Evolutionary conservation across 2,113 vertebrate genomes (phyloP).

Genomic region (Rhabdornis inornatus): DNA sequence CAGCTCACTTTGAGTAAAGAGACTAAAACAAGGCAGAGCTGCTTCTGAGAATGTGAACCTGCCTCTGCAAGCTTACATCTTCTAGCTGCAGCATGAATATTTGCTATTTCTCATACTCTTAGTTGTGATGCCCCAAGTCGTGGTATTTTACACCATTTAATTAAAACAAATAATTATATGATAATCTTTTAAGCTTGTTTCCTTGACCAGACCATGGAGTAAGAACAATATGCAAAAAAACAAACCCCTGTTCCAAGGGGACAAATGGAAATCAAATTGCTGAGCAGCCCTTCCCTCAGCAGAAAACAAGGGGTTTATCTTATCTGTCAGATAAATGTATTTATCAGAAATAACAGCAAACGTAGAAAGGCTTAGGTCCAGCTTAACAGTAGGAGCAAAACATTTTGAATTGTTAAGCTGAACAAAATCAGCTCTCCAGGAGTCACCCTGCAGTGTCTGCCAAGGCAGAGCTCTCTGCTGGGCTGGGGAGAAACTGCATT

Average conservation of each 20-base stretch:
- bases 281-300: neutral
- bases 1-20: neutral
- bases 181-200: constrained; percentile 25
- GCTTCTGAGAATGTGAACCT: neutral
- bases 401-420: neutral
- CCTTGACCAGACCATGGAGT: neutral
- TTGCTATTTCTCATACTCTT: neutral
- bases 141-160: neutral
- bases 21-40: neutral
- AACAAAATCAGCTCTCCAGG: neutral
- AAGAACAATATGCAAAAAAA: neutral
- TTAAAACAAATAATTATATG: neutral
- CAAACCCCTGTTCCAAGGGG: neutral
- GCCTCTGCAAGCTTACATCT: neutral
- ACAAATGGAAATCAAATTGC: neutral
- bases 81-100: neutral
- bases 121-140: neutral
- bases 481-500: neutral
- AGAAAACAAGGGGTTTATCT: neutral
- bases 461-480: neutral
- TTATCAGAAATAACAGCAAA: neutral
- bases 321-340: neutral
- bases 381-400: neutral
- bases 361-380: neutral
- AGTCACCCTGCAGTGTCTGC: neutral